Percentiles rank a stretch among this genome's conserved stretches.
phyloP scores from a whole-genome alignment of 2,113 vertebrate genomes.

The Salvelinus sp. region DNA sequence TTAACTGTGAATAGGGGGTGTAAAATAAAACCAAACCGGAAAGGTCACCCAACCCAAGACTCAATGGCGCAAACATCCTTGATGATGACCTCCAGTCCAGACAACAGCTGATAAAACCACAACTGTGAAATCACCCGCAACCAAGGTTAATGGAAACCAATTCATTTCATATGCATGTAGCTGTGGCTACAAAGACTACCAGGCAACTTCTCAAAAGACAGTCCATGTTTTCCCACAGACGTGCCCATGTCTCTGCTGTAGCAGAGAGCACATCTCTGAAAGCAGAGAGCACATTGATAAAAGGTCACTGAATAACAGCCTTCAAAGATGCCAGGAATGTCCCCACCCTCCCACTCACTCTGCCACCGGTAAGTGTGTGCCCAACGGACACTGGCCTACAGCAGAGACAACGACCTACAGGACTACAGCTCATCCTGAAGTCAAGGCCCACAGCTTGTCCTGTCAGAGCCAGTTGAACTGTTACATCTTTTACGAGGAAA shows the following conservation, averaged over 20 bases:
- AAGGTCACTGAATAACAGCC: slow-evolving; percentile 61
- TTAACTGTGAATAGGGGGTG: neutral
- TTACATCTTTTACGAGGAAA: slow-evolving; percentile 75
- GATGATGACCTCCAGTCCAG: neutral
- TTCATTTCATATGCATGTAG: slow-evolving; percentile 11
- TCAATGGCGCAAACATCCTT: neutral
- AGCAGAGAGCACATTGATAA: slow-evolving; percentile 53
- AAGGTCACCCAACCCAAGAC: neutral
- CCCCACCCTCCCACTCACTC: too few species aligned
- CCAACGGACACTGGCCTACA: slow-evolving; percentile 49
- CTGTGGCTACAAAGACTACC: neutral
- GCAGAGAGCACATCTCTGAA: slow-evolving; percentile 24
- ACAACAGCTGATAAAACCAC: neutral
- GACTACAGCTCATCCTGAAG: slow-evolving; percentile 52
- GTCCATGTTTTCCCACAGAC: slow-evolving; percentile 6
- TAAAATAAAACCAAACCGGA: neutral
- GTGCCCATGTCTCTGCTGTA: slow-evolving; percentile 22
- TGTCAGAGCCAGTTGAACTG: slow-evolving; percentile 68
- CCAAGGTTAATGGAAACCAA: slow-evolving; percentile 6
- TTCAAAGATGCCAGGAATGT: slow-evolving; percentile 46
- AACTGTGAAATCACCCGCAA: slow-evolving; percentile 2
- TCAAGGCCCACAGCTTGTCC: slow-evolving; percentile 52
- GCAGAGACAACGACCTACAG: slow-evolving; percentile 5
- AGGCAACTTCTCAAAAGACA: slow-evolving; percentile 9
- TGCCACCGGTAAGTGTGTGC: slow-evolving; percentile 31